These are phyloP conservation scores for Hephaestus fuliginosus DNA, from an alignment of 2,797 vertebrate species.

Conservation along the genomic window DNA sequence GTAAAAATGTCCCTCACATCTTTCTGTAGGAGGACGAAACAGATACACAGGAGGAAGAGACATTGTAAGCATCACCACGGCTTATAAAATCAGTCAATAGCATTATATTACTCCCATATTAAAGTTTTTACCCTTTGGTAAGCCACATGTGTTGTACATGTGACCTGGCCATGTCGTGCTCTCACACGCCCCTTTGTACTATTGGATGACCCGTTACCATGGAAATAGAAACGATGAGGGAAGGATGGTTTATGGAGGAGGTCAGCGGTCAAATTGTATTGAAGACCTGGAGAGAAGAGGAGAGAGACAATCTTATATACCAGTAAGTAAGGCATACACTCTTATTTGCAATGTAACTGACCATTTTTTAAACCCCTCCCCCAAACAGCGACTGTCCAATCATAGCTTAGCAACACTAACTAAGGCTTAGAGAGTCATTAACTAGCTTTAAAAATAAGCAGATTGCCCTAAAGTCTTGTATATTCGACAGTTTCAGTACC, in stretches of 20 bases:
- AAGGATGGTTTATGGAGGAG: conserved; percentile 88
- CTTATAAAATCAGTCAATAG: background rate
- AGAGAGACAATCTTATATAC: background rate
- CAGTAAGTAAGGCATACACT: background rate
- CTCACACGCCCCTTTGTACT: conserved; percentile 83
- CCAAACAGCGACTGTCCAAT: background rate
- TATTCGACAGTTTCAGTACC: conserved; percentile 78
- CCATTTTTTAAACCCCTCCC: background rate
- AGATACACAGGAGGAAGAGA: background rate
- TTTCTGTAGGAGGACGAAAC: conserved; percentile 84
- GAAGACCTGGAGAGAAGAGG: conserved; percentile 84
- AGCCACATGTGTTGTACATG: conserved; percentile 87
- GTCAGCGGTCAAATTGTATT: conserved; percentile 93
- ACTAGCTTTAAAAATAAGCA: background rate
- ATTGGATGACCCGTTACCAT: conserved; percentile 91
- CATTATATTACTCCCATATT: background rate
- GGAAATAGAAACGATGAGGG: conserved; percentile 93
- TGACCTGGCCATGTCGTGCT: conserved; percentile 73
- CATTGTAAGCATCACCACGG: background rate
- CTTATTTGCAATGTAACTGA: background rate
- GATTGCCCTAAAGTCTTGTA: background rate
- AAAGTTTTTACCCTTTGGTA: conserved; percentile 89
- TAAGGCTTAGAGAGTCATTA: background rate
- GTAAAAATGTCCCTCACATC: conserved; percentile 94
- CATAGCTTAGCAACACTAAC: background rate